Evolutionary conservation across 1,140 invertebrate genomes (phyloP).

Genomic region (Wiebesia pumilae): DNA sequence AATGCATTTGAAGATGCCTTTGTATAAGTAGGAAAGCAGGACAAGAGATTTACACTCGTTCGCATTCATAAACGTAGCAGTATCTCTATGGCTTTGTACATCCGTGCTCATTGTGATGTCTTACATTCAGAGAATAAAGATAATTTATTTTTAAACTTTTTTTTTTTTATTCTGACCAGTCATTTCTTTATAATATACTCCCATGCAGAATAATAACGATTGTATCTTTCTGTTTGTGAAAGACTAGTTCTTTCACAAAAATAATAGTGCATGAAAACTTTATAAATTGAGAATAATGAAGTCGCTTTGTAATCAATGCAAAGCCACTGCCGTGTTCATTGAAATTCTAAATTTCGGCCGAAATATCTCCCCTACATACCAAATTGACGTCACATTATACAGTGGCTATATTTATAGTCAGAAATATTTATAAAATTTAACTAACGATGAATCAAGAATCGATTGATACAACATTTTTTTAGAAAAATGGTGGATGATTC

Average conservation of each 20-base stretch:
- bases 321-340: neutral
- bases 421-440: no score
- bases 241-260: neutral
- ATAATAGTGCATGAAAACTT: neutral
- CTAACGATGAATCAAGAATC: no score
- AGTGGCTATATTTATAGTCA: neutral
- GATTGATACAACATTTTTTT: no score
- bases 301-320: constrained; percentile 17
- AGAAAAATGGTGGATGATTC: no score
- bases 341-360: neutral
- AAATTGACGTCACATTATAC: neutral
- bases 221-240: neutral
- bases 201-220: neutral
- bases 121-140: constrained; percentile 10
- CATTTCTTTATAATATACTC: neutral
- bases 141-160: constrained; percentile 15
- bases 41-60: constrained; percentile 27
- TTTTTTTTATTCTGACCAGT: neutral
- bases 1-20: constrained; percentile 21
- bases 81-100: neutral
- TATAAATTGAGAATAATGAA: constrained; percentile 1
- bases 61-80: neutral
- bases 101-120: constrained; percentile 11
- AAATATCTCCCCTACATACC: neutral
- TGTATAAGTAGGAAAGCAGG: constrained; percentile 24